Base-by-base conservation (phyloP, 1,140 invertebrate genomes). In the Brachionus angularis region DNA sequence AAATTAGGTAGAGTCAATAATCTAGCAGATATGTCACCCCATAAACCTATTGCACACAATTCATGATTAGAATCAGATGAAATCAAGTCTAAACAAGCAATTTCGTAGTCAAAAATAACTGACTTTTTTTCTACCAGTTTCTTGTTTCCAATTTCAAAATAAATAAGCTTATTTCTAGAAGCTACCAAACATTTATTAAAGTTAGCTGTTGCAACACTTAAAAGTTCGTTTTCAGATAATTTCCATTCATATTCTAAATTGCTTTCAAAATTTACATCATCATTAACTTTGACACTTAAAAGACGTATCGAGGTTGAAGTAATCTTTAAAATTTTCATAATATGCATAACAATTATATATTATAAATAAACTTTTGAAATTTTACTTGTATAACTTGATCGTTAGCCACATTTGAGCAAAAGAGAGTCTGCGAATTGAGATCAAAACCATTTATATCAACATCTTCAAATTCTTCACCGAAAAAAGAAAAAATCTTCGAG, bases 51-150 rank as follows among this genome's bases (percentile, higher is more conserved):
- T 18, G 91, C 91, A 36, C 91, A 88, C 12, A 96, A 83, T 36
- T 88, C n/a, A n/a, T n/a, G 75, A 21, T 79, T 77, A 72, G 86
- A 85, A 2, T 95, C 81, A 0, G 93, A 90, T 5, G 89, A 92
- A n/a, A n/a, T n/a, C 16, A 98, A 87, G 81, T 98, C 95, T 27
- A 98, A 77, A 82, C 96, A 98, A 21, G 96, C 93, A 27, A 98
- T 89, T 83, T 99, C 95, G 78, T 93, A 87, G 36, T 93, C 88
- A 80, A 96, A 85, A 25, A 85, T 87, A 27, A 73, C 64, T 67
- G 72, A 81, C 79, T 79, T 76, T 47, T 78, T 67, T 72, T 76
- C 74, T 53, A 69, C 75, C 12, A 81, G 64, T 76, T 86, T 83
- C 25, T 86, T 86, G 1, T 77, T 83, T 49, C 84, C 83, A 39